Evolutionary conservation across 1,140 invertebrate genomes (phyloP).

Genomic region (Manduca sexta): DNA sequence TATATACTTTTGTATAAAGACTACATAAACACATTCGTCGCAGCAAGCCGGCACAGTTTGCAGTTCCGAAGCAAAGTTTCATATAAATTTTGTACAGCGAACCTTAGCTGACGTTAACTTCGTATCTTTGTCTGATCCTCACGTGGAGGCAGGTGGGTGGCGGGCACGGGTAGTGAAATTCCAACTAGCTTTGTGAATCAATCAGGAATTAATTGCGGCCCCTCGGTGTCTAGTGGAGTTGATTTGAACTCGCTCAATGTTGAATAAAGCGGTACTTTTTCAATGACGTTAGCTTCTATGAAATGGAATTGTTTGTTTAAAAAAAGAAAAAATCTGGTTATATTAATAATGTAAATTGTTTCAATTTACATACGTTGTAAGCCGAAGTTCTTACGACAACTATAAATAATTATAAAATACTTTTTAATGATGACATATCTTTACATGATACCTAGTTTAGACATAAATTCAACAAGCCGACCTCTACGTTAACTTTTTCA

Average conservation of each 20-base stretch:
- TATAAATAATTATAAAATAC: too few species aligned
- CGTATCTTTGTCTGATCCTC: conserved; percentile 66
- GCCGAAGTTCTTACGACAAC: too few species aligned
- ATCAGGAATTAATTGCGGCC: conserved; percentile 65
- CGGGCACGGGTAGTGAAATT: conserved; percentile 27
- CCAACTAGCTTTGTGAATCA: conserved; percentile 63
- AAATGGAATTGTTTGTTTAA: too few species aligned
- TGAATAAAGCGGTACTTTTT: neutral
- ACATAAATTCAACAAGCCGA: too few species aligned
- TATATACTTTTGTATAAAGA: too few species aligned
- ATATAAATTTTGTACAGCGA: conserved; percentile 70
- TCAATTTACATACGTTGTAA: too few species aligned
- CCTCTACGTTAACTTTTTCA: too few species aligned
- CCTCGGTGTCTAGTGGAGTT: conserved; percentile 39
- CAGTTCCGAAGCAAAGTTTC: conserved; percentile 53
- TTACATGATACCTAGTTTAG: too few species aligned
- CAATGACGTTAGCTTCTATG: neutral
- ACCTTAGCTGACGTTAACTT: conserved; percentile 67
- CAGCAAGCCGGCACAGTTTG: conserved; percentile 22
- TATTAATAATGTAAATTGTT: too few species aligned
- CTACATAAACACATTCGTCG: conserved; percentile 19
- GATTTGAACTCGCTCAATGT: conserved; percentile 32
- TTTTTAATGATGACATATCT: too few species aligned
- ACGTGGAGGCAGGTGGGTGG: conserved; percentile 40
- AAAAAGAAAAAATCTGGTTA: too few species aligned